Base-by-base conservation (phyloP, 2,888 invertebrate genomes). In the Catocala fraxini region DNA sequence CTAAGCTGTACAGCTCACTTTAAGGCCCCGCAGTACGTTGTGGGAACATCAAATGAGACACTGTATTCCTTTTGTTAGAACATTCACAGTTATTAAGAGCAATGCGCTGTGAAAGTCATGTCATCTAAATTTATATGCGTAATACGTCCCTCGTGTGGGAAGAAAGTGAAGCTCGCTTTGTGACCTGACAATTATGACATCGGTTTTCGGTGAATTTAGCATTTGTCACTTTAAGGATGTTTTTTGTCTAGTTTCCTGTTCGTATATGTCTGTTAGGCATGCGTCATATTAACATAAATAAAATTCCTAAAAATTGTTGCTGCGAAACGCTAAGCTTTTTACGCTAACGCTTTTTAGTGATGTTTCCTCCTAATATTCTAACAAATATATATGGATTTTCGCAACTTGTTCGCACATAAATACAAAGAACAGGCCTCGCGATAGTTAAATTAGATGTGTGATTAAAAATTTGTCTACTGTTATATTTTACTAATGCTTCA, bases 21-120 rank as follows among this genome's bases (percentile, higher is more conserved):
- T n/a, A 25, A 60, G 33, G 68, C 76, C 69, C 10, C 5, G 4
- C 1, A 0, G 25, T 53, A 69, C 77, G 70, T 70, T 82, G 85
- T 87, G 88, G 77, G 84, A 86, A 82, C 70, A 70, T 73, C 72
- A 70, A 65, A 65, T 75, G 69, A 69, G 63, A 63, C 68, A 73
- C 63, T 75, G 68, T 58, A 70, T 58, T 59, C 64, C 69, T 70
- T 72, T 71, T 74, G 79, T 74, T 69, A 69, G 64, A 69, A 74
- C 73, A 77, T 73, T 78, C 68, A 66, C 63, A 78, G 77, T 79
- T 83, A 84, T 83, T 71, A 82, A 82, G 82, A 83, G 76, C 83
- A 80, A 82, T 80, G 81, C 67, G 77, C 79, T 81, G 83, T 81
- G 86, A 87, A 85, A 84, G 85, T 71, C 51, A n/a, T 57, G 47